Percentiles rank a stretch among this genome's conserved stretches.
Evolutionary conservation across 2,888 invertebrate species (phyloP).

Genomic region (Trachelus tabidus): DNA sequence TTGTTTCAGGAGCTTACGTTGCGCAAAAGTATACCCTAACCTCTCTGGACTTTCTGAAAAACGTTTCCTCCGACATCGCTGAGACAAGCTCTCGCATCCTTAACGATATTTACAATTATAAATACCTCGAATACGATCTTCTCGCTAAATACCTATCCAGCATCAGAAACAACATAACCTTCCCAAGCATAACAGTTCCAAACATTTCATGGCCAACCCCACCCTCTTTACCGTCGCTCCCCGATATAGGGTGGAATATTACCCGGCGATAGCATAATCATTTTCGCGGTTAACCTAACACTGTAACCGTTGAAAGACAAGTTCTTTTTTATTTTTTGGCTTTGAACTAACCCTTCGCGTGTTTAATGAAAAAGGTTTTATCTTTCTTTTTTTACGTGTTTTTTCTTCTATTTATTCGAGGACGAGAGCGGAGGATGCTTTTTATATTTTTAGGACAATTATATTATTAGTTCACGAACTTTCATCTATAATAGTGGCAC

Average conservation of each 20-base stretch:
- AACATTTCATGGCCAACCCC: conserved; percentile 55
- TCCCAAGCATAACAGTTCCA: conserved; percentile 44
- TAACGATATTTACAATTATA: conserved; percentile 48
- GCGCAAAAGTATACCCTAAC: conserved; percentile 59
- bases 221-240: conserved; percentile 48
- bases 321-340: background rate
- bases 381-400: conserved; percentile 4
- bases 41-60: conserved; percentile 57
- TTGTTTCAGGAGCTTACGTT: conserved; percentile 65
- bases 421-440: background rate
- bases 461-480: background rate
- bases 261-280: conserved; percentile 36
- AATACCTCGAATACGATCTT: conserved; percentile 46
- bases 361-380: conserved; percentile 26
- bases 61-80: conserved; percentile 53
- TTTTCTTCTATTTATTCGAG: conserved; percentile 18
- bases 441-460: background rate
- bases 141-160: conserved; percentile 51
- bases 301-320: background rate
- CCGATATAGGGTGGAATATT: conserved; percentile 52
- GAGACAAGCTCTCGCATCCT: conserved; percentile 54
- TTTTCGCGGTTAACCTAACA: background rate
- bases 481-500: background rate
- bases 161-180: conserved; percentile 44
- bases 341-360: background rate